Conservation (phyloP, 2,113 vertebrate species). For the Tachysurus fulvidraco region DNA sequence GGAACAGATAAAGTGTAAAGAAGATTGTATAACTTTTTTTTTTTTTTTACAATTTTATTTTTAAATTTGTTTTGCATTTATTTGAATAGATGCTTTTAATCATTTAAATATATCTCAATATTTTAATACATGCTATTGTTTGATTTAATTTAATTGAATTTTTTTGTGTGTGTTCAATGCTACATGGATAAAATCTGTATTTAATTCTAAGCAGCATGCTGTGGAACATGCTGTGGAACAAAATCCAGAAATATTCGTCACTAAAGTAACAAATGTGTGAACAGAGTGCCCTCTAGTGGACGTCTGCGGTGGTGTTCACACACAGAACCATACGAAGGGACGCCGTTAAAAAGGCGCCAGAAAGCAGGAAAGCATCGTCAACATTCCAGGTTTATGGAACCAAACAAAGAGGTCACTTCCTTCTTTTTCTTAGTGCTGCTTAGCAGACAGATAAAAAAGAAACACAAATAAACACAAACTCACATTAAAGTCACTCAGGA, state of each 20-base stretch:
- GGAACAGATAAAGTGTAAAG: neutral
- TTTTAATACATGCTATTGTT: neutral
- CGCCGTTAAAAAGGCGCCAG: neutral
- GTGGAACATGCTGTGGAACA: neutral
- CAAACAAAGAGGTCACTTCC: slow-evolving; percentile 26
- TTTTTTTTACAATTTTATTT: neutral
- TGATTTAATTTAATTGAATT: neutral
- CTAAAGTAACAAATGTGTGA: slow-evolving; percentile 40
- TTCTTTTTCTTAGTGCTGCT: slow-evolving; percentile 24
- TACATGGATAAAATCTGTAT: neutral
- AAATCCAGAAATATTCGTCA: neutral
- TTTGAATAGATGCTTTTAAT: neutral
- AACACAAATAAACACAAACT: slow-evolving; percentile 17
- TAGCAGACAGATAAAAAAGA: slow-evolving; percentile 37
- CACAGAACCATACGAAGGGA: neutral
- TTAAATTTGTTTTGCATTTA: neutral
- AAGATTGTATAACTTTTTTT: neutral
- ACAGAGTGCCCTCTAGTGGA: slow-evolving; percentile 35
- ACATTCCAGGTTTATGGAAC: slow-evolving; percentile 21
- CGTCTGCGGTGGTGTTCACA: neutral
- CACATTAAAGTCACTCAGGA: slow-evolving; percentile 38
- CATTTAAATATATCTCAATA: neutral
- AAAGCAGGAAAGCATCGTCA: slow-evolving; percentile 18
- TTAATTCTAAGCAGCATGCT: neutral
- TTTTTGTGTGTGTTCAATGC: neutral